Evolutionary conservation across 2,797 vertebrate species (phyloP).

Genomic region (Glossophaga mutica): DNA sequence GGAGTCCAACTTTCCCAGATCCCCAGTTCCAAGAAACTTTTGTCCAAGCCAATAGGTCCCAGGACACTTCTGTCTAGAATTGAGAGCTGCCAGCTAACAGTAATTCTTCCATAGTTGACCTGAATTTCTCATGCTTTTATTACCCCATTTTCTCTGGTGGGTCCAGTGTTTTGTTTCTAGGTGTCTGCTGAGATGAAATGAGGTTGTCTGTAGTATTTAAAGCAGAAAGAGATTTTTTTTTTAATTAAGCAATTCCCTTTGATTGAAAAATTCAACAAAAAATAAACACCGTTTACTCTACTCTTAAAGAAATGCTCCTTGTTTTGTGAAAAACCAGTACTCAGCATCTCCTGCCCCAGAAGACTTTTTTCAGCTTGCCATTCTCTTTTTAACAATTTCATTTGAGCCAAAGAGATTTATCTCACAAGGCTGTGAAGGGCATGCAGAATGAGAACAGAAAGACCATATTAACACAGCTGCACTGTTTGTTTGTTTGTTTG

Average conservation of each 20-base stretch:
- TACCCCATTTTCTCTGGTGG: conserved; percentile 48
- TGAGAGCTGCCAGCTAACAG: conserved; percentile 24
- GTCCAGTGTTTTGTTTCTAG: conserved; percentile 71
- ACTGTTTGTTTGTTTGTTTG: not conserved
- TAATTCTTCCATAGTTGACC: conserved; percentile 63
- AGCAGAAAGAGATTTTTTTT: conserved; percentile 61
- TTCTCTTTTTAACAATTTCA: conserved; percentile 41
- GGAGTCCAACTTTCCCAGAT: conserved; percentile 67
- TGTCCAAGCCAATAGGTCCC: conserved; percentile 62
- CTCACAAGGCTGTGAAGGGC: not conserved
- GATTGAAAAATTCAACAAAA: conserved; percentile 67
- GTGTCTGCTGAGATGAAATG: conserved; percentile 67
- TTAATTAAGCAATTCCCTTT: conserved; percentile 61
- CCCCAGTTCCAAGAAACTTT: conserved; percentile 64
- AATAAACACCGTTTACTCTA: conserved; percentile 73
- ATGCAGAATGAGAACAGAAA: not conserved
- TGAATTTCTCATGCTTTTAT: conserved; percentile 57
- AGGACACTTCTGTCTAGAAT: conserved; percentile 62
- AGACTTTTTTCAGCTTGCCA: not conserved
- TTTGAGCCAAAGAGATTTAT: conserved; percentile 39
- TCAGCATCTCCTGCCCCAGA: not conserved
- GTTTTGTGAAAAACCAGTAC: conserved; percentile 7
- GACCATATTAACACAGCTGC: not conserved
- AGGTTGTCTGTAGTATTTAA: conserved; percentile 72
- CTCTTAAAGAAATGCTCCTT: conserved; percentile 53